phyloP scores from a whole-genome alignment of 2,113 vertebrate species.

The Varanus komodoensis region DNA sequence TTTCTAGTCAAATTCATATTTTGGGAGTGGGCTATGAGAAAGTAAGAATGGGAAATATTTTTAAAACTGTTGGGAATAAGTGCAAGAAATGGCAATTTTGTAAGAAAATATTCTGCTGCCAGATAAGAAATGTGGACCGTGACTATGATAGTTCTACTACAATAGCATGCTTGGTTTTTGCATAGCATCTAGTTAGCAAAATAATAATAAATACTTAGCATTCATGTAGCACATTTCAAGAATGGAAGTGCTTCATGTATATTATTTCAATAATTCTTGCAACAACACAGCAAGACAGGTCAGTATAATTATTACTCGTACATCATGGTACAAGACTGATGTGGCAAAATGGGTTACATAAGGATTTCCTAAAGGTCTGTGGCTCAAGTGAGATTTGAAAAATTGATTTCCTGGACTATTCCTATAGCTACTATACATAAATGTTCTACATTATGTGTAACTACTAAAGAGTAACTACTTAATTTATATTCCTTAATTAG shows the following conservation, averaged over 20 bases:
- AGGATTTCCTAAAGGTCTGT: background rate
- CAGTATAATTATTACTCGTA: background rate
- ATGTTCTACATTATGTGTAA: background rate
- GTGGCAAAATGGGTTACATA: background rate
- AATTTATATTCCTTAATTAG: constrained; percentile 11
- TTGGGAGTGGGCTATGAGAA: background rate
- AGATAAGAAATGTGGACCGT: constrained; percentile 43
- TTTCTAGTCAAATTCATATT: constrained; percentile 50
- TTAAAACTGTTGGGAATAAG: constrained; percentile 20
- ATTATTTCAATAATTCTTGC: background rate
- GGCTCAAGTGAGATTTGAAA: background rate
- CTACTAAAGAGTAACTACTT: too few relatives aligned
- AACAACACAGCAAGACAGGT: background rate
- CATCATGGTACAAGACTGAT: background rate
- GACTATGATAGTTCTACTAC: constrained; percentile 8
- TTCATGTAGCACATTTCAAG: background rate
- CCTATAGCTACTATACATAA: background rate
- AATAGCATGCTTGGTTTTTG: background rate
- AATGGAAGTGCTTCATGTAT: background rate
- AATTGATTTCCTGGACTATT: background rate
- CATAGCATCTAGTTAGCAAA: constrained; percentile 1
- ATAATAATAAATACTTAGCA: background rate
- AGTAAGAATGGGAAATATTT: constrained; percentile 42
- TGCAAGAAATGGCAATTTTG: constrained; percentile 44
- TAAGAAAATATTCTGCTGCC: constrained; percentile 39